Evolutionary conservation across 2,888 invertebrate species (phyloP).

Genomic region (Cantharis rufa): DNA sequence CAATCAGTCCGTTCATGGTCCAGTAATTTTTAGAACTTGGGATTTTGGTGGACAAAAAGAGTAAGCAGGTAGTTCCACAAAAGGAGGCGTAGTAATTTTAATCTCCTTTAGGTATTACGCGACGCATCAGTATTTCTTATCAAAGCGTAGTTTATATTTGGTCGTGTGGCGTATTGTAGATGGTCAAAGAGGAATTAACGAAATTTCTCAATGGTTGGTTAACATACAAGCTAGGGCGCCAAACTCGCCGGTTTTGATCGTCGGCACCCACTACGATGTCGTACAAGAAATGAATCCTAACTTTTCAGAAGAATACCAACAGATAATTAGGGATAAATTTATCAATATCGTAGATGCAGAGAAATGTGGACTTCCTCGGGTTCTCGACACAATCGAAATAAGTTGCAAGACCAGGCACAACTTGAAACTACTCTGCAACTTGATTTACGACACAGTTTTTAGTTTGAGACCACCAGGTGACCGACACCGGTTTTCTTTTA

Average conservation of each 20-base stretch:
- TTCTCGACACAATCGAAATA: slow-evolving; percentile 91
- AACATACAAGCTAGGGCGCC: slow-evolving; percentile 93
- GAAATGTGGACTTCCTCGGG: slow-evolving; percentile 91
- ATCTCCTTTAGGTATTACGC: slow-evolving; percentile 78
- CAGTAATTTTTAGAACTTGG: slow-evolving; percentile 94
- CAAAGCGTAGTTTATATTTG: slow-evolving; percentile 90
- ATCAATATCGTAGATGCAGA: slow-evolving; percentile 95
- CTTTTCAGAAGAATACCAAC: slow-evolving; percentile 82
- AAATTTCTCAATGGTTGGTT: slow-evolving; percentile 94
- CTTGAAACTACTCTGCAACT: slow-evolving; percentile 84
- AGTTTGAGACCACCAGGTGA: slow-evolving; percentile 85
- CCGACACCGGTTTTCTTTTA: slow-evolving; percentile 15
- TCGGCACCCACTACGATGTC: slow-evolving; percentile 95
- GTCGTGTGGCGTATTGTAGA: slow-evolving; percentile 95
- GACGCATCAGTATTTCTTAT: slow-evolving; percentile 97
- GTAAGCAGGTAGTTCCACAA: slow-evolving; percentile 53
- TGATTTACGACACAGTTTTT: slow-evolving; percentile 92
- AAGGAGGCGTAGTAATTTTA: neutral
- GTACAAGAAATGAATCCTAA: slow-evolving; percentile 65
- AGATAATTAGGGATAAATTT: slow-evolving; percentile 83
- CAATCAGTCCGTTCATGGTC: slow-evolving; percentile 74
- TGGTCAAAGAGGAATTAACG: slow-evolving; percentile 86
- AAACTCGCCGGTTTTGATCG: slow-evolving; percentile 93
- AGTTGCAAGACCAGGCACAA: slow-evolving; percentile 88
- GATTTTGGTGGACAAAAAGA: slow-evolving; percentile 99